Percentiles rank a stretch among this genome's conserved stretches.
These are phyloP conservation scores for Synanthedon andrenaeformis DNA, from an alignment of 2,888 invertebrate genomes.

Conservation along the genomic window DNA sequence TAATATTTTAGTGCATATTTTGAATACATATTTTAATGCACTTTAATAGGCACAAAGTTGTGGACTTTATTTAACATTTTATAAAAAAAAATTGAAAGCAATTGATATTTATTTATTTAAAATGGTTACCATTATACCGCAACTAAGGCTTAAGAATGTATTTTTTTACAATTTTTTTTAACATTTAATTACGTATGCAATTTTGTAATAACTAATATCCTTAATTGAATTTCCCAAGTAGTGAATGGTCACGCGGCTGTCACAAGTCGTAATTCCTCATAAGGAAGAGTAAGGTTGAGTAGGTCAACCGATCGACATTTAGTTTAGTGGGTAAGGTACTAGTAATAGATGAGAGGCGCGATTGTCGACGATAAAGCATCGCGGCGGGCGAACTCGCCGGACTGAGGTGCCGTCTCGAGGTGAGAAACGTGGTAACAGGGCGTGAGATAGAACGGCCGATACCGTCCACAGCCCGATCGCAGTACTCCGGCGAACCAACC, in stretches of 20 bases:
- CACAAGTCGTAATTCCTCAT: conserved; percentile 28
- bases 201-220: too few species aligned
- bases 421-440: conserved; percentile 63
- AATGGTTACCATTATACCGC: too few species aligned
- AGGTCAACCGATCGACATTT: conserved; percentile 31
- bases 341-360: conserved; percentile 53
- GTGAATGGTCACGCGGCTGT: conserved; percentile 15
- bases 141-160: too few species aligned
- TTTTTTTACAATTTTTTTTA: too few species aligned
- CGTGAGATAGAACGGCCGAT: conserved; percentile 57
- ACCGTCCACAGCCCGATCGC: conserved; percentile 23
- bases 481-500: background rate
- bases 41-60: too few species aligned
- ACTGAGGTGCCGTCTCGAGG: conserved; percentile 46
- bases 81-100: too few species aligned
- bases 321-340: conserved; percentile 51
- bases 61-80: too few species aligned
- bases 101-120: too few species aligned
- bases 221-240: too few species aligned
- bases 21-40: too few species aligned
- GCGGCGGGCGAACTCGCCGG: conserved; percentile 33
- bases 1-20: too few species aligned
- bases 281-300: conserved; percentile 32
- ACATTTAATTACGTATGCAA: too few species aligned
- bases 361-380: conserved; percentile 52